A percentile compares a stretch with the other conserved stretches of the same genome.
phyloP scores from a whole-genome alignment of 37 sponge, comb jelly and placozoan species.

The Aphrocallistes beatrix region DNA sequence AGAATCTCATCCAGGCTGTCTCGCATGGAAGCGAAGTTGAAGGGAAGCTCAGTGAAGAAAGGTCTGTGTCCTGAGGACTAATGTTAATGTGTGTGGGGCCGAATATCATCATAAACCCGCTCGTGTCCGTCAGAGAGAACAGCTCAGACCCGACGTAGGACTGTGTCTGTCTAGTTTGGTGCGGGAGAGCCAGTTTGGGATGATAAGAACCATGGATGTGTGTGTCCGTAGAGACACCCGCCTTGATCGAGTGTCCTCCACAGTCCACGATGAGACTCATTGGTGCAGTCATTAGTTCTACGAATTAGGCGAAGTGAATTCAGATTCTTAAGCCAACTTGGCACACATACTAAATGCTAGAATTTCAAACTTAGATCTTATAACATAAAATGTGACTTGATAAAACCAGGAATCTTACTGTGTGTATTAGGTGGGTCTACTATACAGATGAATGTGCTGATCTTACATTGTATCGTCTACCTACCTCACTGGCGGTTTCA shows the following conservation, averaged over 20 bases:
- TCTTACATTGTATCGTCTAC: too few species aligned
- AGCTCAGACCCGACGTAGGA: slow-evolving; percentile 72
- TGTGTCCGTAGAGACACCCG: slow-evolving; percentile 29
- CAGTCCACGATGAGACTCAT: slow-evolving; percentile 61
- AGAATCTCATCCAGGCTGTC: slow-evolving; percentile 75
- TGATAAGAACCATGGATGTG: too few species aligned
- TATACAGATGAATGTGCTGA: too few species aligned
- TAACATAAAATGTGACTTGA: too few species aligned
- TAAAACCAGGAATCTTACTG: too few species aligned
- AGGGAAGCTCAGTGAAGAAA: slow-evolving; percentile 83
- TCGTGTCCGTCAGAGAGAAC: slow-evolving; percentile 76
- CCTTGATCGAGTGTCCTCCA: slow-evolving; percentile 66
- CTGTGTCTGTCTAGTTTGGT: slow-evolving; percentile 68
- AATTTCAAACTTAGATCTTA: too few species aligned
- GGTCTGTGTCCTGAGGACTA: slow-evolving; percentile 25
- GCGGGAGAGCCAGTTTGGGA: slow-evolving; percentile 74
- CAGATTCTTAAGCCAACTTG: too few species aligned
- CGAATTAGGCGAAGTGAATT: too few species aligned
- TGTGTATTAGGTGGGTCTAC: too few species aligned
- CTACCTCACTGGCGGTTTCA: too few species aligned
- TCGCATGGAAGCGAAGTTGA: slow-evolving; percentile 83
- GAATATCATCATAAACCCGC: slow-evolving; percentile 69
- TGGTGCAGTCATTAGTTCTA: too few species aligned
- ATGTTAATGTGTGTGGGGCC: slow-evolving; percentile 33
- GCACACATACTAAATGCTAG: too few species aligned